Evolutionary conservation across 2,113 vertebrate genomes (phyloP).

Genomic region (Toxotes jaculatrix): DNA sequence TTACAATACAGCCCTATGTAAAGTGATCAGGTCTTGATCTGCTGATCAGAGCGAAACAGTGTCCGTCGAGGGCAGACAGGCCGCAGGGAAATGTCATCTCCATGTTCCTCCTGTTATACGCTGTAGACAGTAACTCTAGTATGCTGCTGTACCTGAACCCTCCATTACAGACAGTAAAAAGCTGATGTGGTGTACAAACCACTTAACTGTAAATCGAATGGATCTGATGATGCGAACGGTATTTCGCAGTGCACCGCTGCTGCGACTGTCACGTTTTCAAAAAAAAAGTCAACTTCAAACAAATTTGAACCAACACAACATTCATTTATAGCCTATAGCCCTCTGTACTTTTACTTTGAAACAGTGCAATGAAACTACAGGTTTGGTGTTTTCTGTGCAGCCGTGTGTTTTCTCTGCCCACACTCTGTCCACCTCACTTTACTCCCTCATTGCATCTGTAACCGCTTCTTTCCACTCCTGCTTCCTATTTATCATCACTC

Average conservation of each 20-base stretch:
- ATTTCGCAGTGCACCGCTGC: background rate
- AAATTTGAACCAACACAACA: background rate
- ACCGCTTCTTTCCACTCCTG: constrained; percentile 17
- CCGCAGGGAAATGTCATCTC: constrained; percentile 63
- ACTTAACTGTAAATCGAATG: constrained; percentile 24
- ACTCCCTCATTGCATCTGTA: constrained; percentile 13
- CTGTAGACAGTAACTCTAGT: constrained; percentile 63
- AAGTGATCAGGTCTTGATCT: constrained; percentile 80
- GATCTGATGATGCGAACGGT: background rate
- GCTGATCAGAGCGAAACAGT: constrained; percentile 80
- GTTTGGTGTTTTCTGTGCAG: background rate
- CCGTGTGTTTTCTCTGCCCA: background rate
- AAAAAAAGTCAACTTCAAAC: background rate
- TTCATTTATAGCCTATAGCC: too few species aligned
- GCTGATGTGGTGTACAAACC: constrained; percentile 10
- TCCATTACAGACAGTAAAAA: constrained; percentile 16
- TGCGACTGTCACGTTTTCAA: background rate
- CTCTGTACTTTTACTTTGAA: background rate
- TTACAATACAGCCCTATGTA: constrained; percentile 77
- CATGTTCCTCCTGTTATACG: constrained; percentile 52
- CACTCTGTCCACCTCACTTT: background rate
- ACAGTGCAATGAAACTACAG: background rate
- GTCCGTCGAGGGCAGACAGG: constrained; percentile 68
- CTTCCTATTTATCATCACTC: constrained; percentile 44
- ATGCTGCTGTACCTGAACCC: constrained; percentile 16